phyloP scores from a whole-genome alignment of 2,888 invertebrate species.

The Fragum fragum region DNA sequence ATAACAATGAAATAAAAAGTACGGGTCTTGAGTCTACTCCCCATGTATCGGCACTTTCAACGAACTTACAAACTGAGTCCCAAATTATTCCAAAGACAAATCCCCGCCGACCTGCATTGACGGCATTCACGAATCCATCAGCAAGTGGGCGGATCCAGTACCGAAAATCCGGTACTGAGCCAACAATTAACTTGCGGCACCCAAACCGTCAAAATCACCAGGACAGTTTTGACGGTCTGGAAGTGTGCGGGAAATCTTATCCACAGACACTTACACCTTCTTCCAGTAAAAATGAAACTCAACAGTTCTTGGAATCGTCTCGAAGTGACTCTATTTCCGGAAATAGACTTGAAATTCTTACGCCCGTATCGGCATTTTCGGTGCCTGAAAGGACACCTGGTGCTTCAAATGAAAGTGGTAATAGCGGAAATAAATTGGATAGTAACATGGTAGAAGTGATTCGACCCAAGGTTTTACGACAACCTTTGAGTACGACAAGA shows the following conservation, averaged over 20 bases:
- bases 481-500: conserved; percentile 29
- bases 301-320: not conserved
- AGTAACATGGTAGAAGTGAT: conserved; percentile 5
- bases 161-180: conserved; percentile 62
- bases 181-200: conserved; percentile 60
- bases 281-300: conserved; percentile 14
- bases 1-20: conserved; percentile 12
- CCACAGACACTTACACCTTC: conserved; percentile 31
- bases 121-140: conserved; percentile 31
- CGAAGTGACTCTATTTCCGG: not conserved
- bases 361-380: conserved; percentile 1
- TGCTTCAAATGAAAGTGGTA: not conserved
- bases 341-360: conserved; percentile 1
- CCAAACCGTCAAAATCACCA: conserved; percentile 36
- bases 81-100: conserved; percentile 18
- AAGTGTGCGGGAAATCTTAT: conserved; percentile 65
- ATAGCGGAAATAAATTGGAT: conserved; percentile 17
- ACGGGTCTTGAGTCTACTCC: not conserved
- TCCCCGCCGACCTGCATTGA: conserved; percentile 29
- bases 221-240: conserved; percentile 55
- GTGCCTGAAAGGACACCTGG: conserved; percentile 5
- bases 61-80: conserved; percentile 3
- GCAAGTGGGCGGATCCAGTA: conserved; percentile 60
- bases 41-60: not conserved
- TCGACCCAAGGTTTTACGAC: conserved; percentile 28